These are phyloP conservation scores for Sus scrofa DNA, from an alignment of 2,113 vertebrate genomes.

Conservation along the genomic window T2T-Sscrofa CM000816.6:52091501-52092000, in stretches of 20 bases:
- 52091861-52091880: not conserved
- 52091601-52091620: not conserved
- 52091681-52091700: not conserved
- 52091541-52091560: not conserved
- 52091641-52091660: not conserved
- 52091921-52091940: not conserved
- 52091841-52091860: not conserved
- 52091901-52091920: not conserved
- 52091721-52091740: not conserved
- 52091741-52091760: not conserved
- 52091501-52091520: not conserved
- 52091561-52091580: not conserved
- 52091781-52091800: not conserved
- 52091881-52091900: not conserved
- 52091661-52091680: not conserved
- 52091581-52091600: not conserved
- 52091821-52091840: not conserved
- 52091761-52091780: not conserved
- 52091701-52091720: not conserved
- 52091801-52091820: not conserved
- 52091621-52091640: not conserved
- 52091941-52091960: not conserved
- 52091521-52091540: not conserved
- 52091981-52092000: not conserved
- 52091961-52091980: not conserved